Base-by-base conservation (phyloP, 2,888 invertebrate genomes). In the Caenorhabditis sulstoni region DNA sequence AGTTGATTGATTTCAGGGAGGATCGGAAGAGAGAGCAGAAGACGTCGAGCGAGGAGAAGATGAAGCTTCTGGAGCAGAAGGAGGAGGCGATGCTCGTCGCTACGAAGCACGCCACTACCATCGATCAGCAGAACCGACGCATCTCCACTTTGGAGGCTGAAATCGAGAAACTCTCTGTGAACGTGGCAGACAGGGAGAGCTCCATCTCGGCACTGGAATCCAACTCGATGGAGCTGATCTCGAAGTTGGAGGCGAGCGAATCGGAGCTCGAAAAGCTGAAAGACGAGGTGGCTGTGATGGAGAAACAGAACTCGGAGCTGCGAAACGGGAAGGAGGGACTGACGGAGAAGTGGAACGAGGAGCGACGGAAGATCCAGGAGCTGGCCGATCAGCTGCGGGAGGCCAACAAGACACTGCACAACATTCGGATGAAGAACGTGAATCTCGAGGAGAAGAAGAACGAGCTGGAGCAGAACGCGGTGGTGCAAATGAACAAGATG, bases 401-500 rank as follows among this genome's bases (percentile, higher is more conserved):
- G 8, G 45, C 65, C 1, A 80, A 70, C 47, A 75, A 79, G 55
- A 44, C 61, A 12, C 55, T 68, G 37, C 82, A 84, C 29, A 77
- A 58, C 35, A 66, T 81, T 3, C 47, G 77, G n/a, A 71, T 79
- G 55, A 73, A 65, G 45, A 71, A 70, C 35, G 77, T 79, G 47
- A 66, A 66, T n/a, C 50, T 79, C 12, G 77, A 81, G n/a, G 84
- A 82, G 55, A 74, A 79, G 62, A 79, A 71, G 44, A 59, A 61
- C 18, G 81, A 77, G 39, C 23, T 77, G 41, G 82, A 84, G n/a
- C 79, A 74, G 47, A 79, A 65, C 57, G 66, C 59, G 45, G 44
- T 58, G 8, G 49, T 18, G n/a, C 41, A 71, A 23, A 45, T 16
- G 12, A 73, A 66, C 49, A 80, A 81, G 61, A 53, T 76, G 4